Evolutionary conservation across 2,888 invertebrate species (phyloP), one percentile per base, ranked within the genome.

Genomic region (Alloscopus bannaensis): DNA sequence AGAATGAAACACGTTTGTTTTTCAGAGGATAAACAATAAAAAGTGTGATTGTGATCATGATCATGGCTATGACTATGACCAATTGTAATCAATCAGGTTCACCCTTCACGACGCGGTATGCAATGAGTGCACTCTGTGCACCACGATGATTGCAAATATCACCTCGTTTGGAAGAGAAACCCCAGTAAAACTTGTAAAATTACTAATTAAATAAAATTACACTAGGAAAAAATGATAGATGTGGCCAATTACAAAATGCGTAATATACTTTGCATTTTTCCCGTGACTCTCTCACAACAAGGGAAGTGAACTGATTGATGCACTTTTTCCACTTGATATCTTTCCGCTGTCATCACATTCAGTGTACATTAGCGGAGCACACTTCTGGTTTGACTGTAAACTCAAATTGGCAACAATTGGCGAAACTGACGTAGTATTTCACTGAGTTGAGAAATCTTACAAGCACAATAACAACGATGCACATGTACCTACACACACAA

Each of bases 1-100:
- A 22, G 13, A 52, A 22, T 52, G 24, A 52, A 52, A 52, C 52
- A 52, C 24, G 52, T 52, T 52, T 52, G 52, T 52, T 52, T 52
- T 52, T 22, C 20, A 26, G 4, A 52, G 8, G 11, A n/a, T 13
- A 24, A 22, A 52, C 24, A 52, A 52, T 52, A 52, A 52, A 52
- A 24, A 8, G 24, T 16, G 47, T 47, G 47, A 47, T 47, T 18
- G n/a, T 52, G 52, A 52, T 52, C 52, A 18, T 52, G 52, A 52
- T 26, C 24, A 52, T 3, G 20, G 47, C 18, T 13, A n/a, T 47
- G 4, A 13, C 6, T 36, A 8, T 8, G 6, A 36, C 36, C 8
- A 8, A 36, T 6, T 36, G 13, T 36, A 36, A 36, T 36, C 6
- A 8, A 36, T 36, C 36, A 36, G 36, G 13, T 13, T 36, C 13